Evolutionary conservation across 2,797 vertebrate species (phyloP), one percentile per base, ranked within the genome.

Genomic region (Poecilia wingei): DNA sequence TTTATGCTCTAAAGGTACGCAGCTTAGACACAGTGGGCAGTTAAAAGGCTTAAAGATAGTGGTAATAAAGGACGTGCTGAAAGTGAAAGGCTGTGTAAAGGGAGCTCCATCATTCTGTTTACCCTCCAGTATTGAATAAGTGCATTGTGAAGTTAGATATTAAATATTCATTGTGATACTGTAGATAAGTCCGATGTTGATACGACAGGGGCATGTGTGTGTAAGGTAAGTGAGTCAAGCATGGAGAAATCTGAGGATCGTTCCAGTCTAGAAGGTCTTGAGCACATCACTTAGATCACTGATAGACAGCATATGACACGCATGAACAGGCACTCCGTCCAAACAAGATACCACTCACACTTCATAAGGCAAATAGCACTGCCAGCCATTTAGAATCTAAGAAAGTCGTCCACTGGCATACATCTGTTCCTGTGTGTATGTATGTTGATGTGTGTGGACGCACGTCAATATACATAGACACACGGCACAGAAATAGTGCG

Each of bases 261-360:
- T 92, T 94, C 90, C 91, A 88, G 84, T 90, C 83, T 22, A 81
- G 77, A 80, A 90, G 84, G 82, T 85, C 76, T 91, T 89, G 81
- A 90, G 57, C 47, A 90, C 88, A 84, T 76, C 75, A 82, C 84
- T 81, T 74, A 49, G 74, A 79, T 88, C 71, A 71, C 59, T 69
- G 69, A 74, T 55, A 78, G 72, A 64, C 8, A 53, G 20, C 31
- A 73, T 43, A 73, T 74, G 22, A 43, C 46, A 71, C 39, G 64
- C 22, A 74, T 8, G 31, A 5, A 16, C n/a, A 41, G 1, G 14
- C 12, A 51, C 25, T 20, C 13, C 25, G 14, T 16, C 31, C 46
- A 64, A 6, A 66, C n/a, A 71, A 12, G 33, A 20, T 13, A 14
- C 4, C 6, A 25, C 16, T 75, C 22, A 70, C 39, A 33, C 53